Conservation (phyloP, 2,113 vertebrate genomes). For the Bagarius yarrelli region DNA sequence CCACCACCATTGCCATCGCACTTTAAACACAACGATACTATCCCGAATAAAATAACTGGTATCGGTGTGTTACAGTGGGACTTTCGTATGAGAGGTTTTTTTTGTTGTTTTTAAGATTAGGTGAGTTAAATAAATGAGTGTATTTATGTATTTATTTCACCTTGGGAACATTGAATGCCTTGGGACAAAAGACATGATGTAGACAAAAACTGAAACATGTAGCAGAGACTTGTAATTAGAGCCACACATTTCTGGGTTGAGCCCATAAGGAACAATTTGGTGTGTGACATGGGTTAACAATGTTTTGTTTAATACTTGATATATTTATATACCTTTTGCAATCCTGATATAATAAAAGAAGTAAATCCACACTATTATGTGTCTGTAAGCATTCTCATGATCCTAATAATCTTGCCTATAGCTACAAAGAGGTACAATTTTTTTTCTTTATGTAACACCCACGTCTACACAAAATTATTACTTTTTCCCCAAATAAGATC, state of each 20-base stretch:
- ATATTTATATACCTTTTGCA: not conserved
- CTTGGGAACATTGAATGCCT: not conserved
- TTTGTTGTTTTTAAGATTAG: not conserved
- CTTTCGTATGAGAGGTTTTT: not conserved
- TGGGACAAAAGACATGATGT: conserved; percentile 36
- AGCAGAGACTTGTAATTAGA: conserved; percentile 13
- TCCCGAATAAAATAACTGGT: conserved; percentile 2
- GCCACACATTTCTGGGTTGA: not conserved
- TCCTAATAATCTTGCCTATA: not conserved
- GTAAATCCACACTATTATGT: not conserved
- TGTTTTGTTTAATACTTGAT: not conserved
- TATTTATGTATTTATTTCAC: conserved; percentile 12
- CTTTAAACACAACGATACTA: conserved; percentile 44
- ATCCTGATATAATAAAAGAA: not conserved
- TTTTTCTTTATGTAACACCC: not conserved
- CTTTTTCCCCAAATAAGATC: not conserved
- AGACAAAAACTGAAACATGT: conserved; percentile 14
- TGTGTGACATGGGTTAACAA: not conserved
- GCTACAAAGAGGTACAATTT: not conserved
- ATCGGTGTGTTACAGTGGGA: not conserved
- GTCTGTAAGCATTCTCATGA: not conserved
- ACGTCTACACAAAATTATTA: not conserved
- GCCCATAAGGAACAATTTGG: not conserved
- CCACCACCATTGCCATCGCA: conserved; percentile 58
- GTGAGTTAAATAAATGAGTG: not conserved